Percentiles rank a stretch among this genome's conserved stretches.
phyloP scores from a whole-genome alignment of 2,797 vertebrate genomes.

The Valencia hispanica region DNA sequence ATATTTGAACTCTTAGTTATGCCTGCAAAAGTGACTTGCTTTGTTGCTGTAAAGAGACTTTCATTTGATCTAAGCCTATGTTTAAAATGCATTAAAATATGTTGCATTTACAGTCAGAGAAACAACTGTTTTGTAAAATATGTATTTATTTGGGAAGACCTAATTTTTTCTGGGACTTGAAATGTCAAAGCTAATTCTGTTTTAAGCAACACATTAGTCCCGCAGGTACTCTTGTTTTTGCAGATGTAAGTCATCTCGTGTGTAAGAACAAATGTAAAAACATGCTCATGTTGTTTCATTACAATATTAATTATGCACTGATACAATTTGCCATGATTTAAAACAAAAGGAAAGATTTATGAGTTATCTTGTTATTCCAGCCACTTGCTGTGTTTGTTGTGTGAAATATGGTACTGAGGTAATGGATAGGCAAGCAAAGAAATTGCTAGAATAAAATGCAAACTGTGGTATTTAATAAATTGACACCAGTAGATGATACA shows the following conservation, averaged over 20 bases:
- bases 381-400: not conserved
- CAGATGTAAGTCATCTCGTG: not conserved
- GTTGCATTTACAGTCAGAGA: not conserved
- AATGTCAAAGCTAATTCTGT: slow-evolving; percentile 1
- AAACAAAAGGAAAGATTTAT: not conserved
- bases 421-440: not conserved
- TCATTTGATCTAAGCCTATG: slow-evolving; percentile 29
- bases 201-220: not conserved
- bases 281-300: not conserved
- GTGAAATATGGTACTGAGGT: not conserved
- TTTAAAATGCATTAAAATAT: not conserved
- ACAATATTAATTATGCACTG: not conserved
- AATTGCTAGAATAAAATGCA: not conserved
- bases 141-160: not conserved
- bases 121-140: not conserved
- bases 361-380: not conserved
- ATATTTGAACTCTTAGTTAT: slow-evolving; percentile 50
- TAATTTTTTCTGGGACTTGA: not conserved
- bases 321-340: not conserved
- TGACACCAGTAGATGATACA: not conserved
- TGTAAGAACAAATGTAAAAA: not conserved
- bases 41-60: slow-evolving; percentile 23
- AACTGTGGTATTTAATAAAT: not conserved
- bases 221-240: not conserved
- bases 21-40: slow-evolving; percentile 36